A percentile compares a stretch with the other conserved stretches of the same genome.
phyloP scores from a whole-genome alignment of 2,888 invertebrate species.

The Cheilosia urbana region DNA sequence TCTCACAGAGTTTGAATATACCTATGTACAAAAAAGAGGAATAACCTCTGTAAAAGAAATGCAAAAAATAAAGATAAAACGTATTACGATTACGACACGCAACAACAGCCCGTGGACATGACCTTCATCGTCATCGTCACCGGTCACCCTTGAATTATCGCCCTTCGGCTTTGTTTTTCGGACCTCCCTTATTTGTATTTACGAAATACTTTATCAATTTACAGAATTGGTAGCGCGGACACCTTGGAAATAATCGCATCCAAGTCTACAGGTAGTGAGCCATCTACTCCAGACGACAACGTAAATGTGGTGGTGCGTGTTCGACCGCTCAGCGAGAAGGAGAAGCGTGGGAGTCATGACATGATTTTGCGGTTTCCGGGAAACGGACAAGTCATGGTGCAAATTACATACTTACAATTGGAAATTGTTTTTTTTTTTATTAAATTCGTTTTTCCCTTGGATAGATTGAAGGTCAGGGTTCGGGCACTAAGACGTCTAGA shows the following conservation, averaged over 20 bases:
- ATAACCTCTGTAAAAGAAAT: constrained; percentile 44
- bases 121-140: constrained; percentile 64
- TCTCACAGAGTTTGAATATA: background rate
- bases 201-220: constrained; percentile 24
- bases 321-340: constrained; percentile 91
- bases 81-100: constrained; percentile 52
- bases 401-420: constrained; percentile 22
- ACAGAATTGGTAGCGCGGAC: constrained; percentile 83
- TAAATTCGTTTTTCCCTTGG: background rate
- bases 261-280: constrained; percentile 83
- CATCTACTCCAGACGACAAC: constrained; percentile 88
- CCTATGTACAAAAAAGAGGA: constrained; percentile 56
- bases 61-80: constrained; percentile 28
- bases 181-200: background rate
- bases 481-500: constrained; percentile 86
- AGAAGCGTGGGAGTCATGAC: constrained; percentile 88
- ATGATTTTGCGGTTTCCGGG: constrained; percentile 93
- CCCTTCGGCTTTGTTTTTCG: background rate
- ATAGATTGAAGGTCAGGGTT: constrained; percentile 85
- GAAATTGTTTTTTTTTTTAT: background rate
- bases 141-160: constrained; percentile 32
- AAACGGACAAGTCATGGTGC: constrained; percentile 91
- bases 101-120: constrained; percentile 51
- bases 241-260: constrained; percentile 83
- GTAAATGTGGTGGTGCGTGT: constrained; percentile 95